Percentiles rank a stretch among this genome's conserved stretches.
Conservation (phyloP, 2,113 vertebrate species). For the Cranoglanis bouderius region DNA sequence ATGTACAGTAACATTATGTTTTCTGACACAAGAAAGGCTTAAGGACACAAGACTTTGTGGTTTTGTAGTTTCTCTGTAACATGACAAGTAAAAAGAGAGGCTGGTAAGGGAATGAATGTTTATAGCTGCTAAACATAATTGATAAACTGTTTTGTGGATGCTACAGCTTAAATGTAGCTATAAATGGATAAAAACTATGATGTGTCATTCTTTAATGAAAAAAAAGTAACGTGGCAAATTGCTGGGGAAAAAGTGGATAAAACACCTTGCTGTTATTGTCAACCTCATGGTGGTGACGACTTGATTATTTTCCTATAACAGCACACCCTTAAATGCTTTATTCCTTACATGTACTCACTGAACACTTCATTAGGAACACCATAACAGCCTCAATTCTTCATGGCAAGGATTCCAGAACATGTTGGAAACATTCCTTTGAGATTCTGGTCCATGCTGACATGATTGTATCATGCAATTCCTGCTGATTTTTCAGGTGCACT, state of each 20-base stretch:
- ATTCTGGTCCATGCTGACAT: too few species aligned
- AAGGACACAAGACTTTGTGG: not conserved
- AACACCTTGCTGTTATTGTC: not conserved
- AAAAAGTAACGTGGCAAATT: too few species aligned
- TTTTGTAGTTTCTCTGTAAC: not conserved
- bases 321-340: not conserved
- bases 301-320: not conserved
- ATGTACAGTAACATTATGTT: not conserved
- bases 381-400: too few species aligned
- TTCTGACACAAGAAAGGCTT: not conserved
- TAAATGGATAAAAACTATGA: not conserved
- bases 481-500: not conserved
- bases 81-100: not conserved
- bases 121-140: not conserved
- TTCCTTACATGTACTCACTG: not conserved
- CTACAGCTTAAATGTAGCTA: not conserved
- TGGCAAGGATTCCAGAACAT: too few species aligned
- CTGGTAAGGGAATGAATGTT: not conserved
- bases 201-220: not conserved
- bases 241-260: not conserved
- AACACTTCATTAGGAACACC: too few species aligned
- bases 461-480: too few species aligned
- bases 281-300: not conserved
- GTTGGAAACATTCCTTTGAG: too few species aligned
- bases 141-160: not conserved